These are phyloP conservation scores for Diloba caeruleocephala DNA, from an alignment of 2,888 invertebrate genomes.

Conservation along the genomic window DNA sequence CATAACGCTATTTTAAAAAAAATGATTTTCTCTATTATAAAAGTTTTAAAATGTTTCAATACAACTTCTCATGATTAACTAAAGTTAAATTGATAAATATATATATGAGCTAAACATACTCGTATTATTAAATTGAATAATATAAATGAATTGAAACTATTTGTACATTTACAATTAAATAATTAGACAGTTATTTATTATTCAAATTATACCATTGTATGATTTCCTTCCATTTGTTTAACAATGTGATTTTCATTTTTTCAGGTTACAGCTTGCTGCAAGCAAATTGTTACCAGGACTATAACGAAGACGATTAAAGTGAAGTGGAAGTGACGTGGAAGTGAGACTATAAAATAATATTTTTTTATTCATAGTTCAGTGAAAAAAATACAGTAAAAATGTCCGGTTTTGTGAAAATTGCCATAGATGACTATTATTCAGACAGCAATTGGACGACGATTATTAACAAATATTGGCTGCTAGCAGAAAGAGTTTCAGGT, in stretches of 20 bases:
- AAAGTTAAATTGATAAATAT: too few relatives aligned
- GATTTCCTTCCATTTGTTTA: conserved; percentile 13
- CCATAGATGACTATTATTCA: conserved; percentile 90
- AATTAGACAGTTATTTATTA: too few relatives aligned
- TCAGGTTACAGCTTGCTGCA: conserved; percentile 82
- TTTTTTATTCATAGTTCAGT: conserved; percentile 51
- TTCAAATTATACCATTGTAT: too few relatives aligned
- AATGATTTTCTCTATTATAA: too few relatives aligned
- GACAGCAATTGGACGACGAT: conserved; percentile 91
- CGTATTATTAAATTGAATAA: not conserved
- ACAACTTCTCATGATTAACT: too few relatives aligned
- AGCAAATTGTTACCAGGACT: conserved; percentile 76
- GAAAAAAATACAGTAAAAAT: conserved; percentile 72
- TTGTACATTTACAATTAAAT: conserved; percentile 13
- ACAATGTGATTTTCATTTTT: conserved; percentile 59
- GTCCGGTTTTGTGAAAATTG: conserved; percentile 91
- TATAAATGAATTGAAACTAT: not conserved
- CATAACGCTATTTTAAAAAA: too few relatives aligned
- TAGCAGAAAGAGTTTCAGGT: conserved; percentile 93
- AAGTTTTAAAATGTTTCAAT: too few relatives aligned
- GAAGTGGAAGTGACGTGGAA: conserved; percentile 72
- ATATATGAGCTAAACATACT: too few relatives aligned
- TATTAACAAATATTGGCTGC: conserved; percentile 92
- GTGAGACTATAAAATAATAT: conserved; percentile 57
- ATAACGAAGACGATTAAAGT: conserved; percentile 50